Base-by-base conservation (phyloP, 2,113 vertebrate species). In the Melanotaenia duboulayi region DNA sequence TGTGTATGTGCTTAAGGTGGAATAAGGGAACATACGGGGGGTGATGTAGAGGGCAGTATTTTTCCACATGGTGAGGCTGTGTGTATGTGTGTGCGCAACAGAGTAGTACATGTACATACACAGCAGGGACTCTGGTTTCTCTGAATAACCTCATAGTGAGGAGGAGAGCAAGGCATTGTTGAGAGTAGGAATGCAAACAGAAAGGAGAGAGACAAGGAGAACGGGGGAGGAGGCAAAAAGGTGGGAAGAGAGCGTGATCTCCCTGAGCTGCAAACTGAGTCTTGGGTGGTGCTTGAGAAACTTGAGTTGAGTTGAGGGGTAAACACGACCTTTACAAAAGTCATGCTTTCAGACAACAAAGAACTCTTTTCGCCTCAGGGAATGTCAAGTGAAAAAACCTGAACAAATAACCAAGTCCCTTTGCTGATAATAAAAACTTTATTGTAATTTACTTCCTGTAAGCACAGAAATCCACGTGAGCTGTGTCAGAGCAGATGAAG, bases 51-150 rank as follows among this genome's bases (percentile, higher is more conserved):
- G 80, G 83, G 87, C 76, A 70, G 87, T 81, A 81, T 60, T 91
- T 91, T 90, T 91, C 85, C 88, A 84, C 78, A 81, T 88, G 46
- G 70, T 1, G 19, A 52, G 2, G 17, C 23, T 28, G 24, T 57
- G 37, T n/a, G 51, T 48, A 44, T 60, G 55, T 44, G 42, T 20
- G n/a, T 25, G 19, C 58, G 71, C 69, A 48, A 2, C 46, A 25
- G 32, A 20, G 46, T 35, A 17, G 48, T 39, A 28, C 69, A 63
- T 12, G 11, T 25, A 40, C 37, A 60, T 52, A 73, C 83, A 80
- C 69, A 72, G 25, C 12, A 44, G 89, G 55, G 65, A n/a, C n/a
- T 91, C 81, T 25, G 66, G 78, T 92, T 91, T 81, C 72, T 81
- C 52, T 8, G 24, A 76, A 67, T 42, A 32, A 66, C 56, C 59